Base-by-base conservation (phyloP, 2,888 invertebrate species). In the Schrankia costaestrigalis region DNA sequence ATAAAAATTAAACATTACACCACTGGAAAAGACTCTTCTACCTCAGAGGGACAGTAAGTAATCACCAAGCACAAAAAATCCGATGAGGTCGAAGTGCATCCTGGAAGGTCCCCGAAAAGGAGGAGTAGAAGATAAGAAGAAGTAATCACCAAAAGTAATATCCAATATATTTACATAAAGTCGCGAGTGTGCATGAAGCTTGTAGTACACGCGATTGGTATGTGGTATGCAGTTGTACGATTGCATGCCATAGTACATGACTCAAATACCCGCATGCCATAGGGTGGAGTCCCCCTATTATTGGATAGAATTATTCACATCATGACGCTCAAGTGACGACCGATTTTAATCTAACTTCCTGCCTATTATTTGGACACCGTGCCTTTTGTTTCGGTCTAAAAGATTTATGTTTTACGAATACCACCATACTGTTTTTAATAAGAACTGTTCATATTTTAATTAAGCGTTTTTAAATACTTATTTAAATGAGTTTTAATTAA, bases 201-300 rank as follows among this genome's bases (percentile, higher is more conserved):
- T 56, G 46, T 43, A 41, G 46, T 65, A 77, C 79, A 73, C 56
- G 71, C 56, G 58, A 56, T 59, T 57, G 78, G 77, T 63, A 78
- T 72, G 70, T 64, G 58, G 59, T 61, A 62, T 69, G 71, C 75
- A 70, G 70, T 71, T 58, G 62, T 61, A 69, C 72, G 66, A 71
- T 76, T 67, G 76, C 80, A 73, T 80, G 71, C 76, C 80, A 53
- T 79, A 74, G 78, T 78, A 80, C 73, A 75, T 73, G 62, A 63
- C 59, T 68, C 52, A 65, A 57, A 76, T 71, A 58, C 84, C 82
- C 82, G 81, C 77, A 82, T 80, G 55, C 60, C 50, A 29, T 55
- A 64, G 63, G 74, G 72, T 63, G 63, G 58, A 52, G 57, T 66
- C 72, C 77, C n/a, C 75, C 75, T 75, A 72, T 77, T 78, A 77